Evolutionary conservation across 1,140 invertebrate species (phyloP).

Genomic region (Atopsyche davidsoni): DNA sequence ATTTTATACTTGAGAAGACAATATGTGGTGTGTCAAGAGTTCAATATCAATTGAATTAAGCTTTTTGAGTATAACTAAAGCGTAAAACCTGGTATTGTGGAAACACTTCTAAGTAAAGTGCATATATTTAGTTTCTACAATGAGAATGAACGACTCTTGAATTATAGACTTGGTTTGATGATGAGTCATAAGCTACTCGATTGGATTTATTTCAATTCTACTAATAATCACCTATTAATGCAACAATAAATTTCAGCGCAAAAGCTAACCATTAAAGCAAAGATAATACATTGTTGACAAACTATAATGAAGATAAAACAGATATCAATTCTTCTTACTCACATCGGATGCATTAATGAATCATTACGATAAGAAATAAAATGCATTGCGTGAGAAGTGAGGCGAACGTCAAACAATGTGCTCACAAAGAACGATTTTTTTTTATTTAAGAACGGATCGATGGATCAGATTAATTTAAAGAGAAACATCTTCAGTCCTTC

Average conservation of each 20-base stretch:
- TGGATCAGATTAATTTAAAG: neutral
- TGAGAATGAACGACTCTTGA: too few relatives aligned
- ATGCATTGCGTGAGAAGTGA: conserved; percentile 16
- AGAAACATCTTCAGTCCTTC: conserved; percentile 3
- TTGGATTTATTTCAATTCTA: neutral
- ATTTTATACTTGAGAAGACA: too few relatives aligned
- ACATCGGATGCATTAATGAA: conserved; percentile 28
- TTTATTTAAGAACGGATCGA: neutral
- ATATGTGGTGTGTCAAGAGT: too few relatives aligned
- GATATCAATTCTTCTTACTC: conserved; percentile 25
- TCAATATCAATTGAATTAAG: too few relatives aligned
- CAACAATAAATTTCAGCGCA: neutral
- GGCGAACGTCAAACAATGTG: conserved; percentile 20
- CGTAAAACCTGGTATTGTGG: too few relatives aligned
- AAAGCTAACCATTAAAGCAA: neutral
- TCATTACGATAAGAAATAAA: neutral
- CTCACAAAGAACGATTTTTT: conserved; percentile 12
- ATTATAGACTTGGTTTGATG: too few relatives aligned
- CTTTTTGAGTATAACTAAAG: too few relatives aligned
- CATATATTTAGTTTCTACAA: too few relatives aligned
- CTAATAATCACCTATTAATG: neutral
- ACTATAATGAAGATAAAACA: neutral
- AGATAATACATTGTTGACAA: neutral
- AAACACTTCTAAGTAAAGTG: too few relatives aligned
- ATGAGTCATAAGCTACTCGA: too few relatives aligned